Evolutionary conservation across 2,797 vertebrate genomes (phyloP), one percentile per base, ranked within the genome.

Genomic region (Petrocephalus schoutedeni): DNA sequence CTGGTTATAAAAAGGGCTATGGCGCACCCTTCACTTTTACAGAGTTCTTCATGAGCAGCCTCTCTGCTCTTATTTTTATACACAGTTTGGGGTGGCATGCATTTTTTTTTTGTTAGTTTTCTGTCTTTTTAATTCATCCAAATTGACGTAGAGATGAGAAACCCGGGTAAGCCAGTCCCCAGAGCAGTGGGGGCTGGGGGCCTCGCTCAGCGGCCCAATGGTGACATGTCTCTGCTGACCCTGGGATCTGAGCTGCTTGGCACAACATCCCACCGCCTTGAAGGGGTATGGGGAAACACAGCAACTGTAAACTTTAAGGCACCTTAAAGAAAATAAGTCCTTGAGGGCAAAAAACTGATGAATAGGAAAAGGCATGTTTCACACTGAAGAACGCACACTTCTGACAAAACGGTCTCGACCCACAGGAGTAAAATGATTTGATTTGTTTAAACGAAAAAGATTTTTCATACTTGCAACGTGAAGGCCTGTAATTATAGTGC

Each of bases 401-500:
- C 83, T 5, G 21, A 36, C 49, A 54, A 6, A 85, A 85, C 23
- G 28, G 5, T 7, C 21, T 58, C 56, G 7, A 19, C 23, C 19
- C 36, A 12, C 12, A 58, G 28, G n/a, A 57, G 58, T 53, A 10
- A 86, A 86, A 32, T 8, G 5, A 57, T n/a, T 36, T 57, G 53
- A 59, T 45, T 45, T 32, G 23, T 59, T 9, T 41, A 8, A 83
- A 83, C 1, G n/a, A 19, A 83, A 19, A 83, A 23, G 3, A 54
- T 12, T 10, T 12, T 45, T 51, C 19, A 19, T 54, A 3, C 32
- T 14, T 36, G 71, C 32, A 36, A 16, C 2, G 32, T 59, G 56
- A 32, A 59, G 56, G 56, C 82, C 9, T 54, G 51, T 83, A 83
- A 83, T 83, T 83, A 83, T 54, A 83, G 53, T 83, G 80, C 80